These are phyloP conservation scores for Cephalopholis sonnerati DNA, from an alignment of 2,113 vertebrate genomes.

Conservation along the genomic window DNA sequence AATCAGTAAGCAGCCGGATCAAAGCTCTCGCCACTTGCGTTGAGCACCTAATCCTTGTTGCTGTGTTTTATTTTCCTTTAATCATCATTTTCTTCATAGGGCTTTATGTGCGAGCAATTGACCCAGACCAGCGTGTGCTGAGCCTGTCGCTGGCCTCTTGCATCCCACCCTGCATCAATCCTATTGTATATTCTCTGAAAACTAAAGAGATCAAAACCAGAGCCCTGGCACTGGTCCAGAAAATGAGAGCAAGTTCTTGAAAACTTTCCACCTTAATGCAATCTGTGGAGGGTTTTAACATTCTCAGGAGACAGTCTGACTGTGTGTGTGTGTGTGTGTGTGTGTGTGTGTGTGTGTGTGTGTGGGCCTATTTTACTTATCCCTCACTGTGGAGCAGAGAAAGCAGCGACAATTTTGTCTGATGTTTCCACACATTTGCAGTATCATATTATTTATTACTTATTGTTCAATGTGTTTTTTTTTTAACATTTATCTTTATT, in stretches of 20 bases:
- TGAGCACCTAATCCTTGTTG: slow-evolving; percentile 77
- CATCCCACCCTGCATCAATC: slow-evolving; percentile 80
- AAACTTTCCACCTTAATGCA: neutral
- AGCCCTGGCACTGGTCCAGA: slow-evolving; percentile 38
- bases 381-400: neutral
- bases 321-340: neutral
- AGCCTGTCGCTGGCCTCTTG: slow-evolving; percentile 77
- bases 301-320: too few relatives aligned
- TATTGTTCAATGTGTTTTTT: neutral
- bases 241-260: slow-evolving; percentile 46
- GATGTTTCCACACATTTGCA: neutral
- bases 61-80: slow-evolving; percentile 77
- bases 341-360: too few relatives aligned
- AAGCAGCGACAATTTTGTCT: neutral
- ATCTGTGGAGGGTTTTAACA: neutral
- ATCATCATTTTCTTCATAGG: slow-evolving; percentile 54
- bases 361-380: neutral
- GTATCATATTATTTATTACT: neutral
- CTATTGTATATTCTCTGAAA: slow-evolving; percentile 81
- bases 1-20: slow-evolving; percentile 56
- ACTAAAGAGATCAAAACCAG: slow-evolving; percentile 77
- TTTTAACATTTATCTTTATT: neutral
- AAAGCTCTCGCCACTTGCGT: slow-evolving; percentile 78
- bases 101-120: slow-evolving; percentile 50
- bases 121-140: slow-evolving; percentile 71